Evolutionary conservation across 2,113 vertebrate genomes (phyloP).

Genomic region (Aptenodytes patagonicus): DNA sequence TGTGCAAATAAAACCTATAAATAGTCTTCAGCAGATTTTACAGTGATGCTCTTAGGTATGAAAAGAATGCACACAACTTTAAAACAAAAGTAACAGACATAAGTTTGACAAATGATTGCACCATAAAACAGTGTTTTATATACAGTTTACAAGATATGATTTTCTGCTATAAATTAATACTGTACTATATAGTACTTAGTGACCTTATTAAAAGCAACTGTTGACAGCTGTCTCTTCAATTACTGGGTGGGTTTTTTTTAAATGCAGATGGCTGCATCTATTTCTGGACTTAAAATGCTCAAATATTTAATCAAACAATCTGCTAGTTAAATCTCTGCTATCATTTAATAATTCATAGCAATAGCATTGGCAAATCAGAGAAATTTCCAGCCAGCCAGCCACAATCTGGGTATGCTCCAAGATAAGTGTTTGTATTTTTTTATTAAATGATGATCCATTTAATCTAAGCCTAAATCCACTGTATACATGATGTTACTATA

Average conservation of each 20-base stretch:
- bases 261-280: conserved; percentile 13
- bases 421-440: neutral
- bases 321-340: neutral
- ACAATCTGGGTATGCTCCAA: neutral
- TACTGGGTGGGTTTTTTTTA: conserved; percentile 20
- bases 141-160: conserved; percentile 78
- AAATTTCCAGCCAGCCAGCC: conserved; percentile 21
- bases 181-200: conserved; percentile 75
- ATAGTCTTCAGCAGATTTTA: conserved; percentile 78
- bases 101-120: conserved; percentile 78
- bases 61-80: conserved; percentile 66
- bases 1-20: conserved; percentile 79
- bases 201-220: conserved; percentile 75
- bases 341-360: conserved; percentile 25
- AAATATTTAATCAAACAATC: conserved; percentile 38
- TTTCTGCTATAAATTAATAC: conserved; percentile 82
- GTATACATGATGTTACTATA: conserved; percentile 31
- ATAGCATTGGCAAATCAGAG: neutral
- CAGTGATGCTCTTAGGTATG: conserved; percentile 77
- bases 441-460: conserved; percentile 34
- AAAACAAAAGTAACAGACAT: conserved; percentile 75
- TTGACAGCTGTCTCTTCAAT: conserved; percentile 65
- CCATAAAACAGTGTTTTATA: conserved; percentile 81
- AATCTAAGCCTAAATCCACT: conserved; percentile 46
- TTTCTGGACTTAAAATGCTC: conserved; percentile 57